Percentiles rank a stretch among this genome's conserved stretches.
Conservation (phyloP, 2,797 vertebrate genomes). For the Neoniphon sammara region DNA sequence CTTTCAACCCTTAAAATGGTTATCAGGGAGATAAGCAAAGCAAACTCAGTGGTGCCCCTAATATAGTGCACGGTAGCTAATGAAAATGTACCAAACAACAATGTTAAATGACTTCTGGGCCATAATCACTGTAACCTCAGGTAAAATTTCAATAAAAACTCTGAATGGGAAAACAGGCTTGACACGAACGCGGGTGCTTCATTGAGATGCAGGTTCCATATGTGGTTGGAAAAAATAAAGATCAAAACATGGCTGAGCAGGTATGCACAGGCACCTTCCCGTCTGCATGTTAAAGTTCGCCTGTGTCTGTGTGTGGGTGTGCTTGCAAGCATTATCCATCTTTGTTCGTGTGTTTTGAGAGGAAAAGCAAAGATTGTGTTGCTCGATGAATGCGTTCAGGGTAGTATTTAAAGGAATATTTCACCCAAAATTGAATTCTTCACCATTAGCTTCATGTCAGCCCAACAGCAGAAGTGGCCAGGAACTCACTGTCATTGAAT, state of each 20-base stretch:
- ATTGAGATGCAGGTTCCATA: slow-evolving; percentile 13
- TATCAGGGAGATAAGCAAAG: slow-evolving; percentile 53
- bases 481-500: too few relatives aligned
- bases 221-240: slow-evolving; percentile 30
- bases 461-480: too few relatives aligned
- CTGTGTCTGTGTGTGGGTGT: slow-evolving; percentile 2
- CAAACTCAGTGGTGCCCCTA: slow-evolving; percentile 23
- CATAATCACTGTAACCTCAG: background rate
- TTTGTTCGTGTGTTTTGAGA: background rate
- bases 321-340: background rate
- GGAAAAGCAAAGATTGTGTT: background rate
- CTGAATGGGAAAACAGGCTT: slow-evolving; percentile 54
- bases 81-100: slow-evolving; percentile 1
- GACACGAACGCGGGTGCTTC: slow-evolving; percentile 38
- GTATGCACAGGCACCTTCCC: slow-evolving; percentile 63
- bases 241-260: slow-evolving; percentile 56
- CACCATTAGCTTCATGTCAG: too few relatives aligned
- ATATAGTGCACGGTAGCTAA: slow-evolving; percentile 15
- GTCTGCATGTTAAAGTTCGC: slow-evolving; percentile 48
- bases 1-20: slow-evolving; percentile 10
- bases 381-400: background rate
- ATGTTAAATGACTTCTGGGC: background rate
- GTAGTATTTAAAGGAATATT: background rate
- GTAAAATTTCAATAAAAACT: background rate
- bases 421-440: too few relatives aligned